Evolutionary conservation across 2,888 invertebrate genomes (phyloP).

Genomic region (Sisyra terminalis): DNA sequence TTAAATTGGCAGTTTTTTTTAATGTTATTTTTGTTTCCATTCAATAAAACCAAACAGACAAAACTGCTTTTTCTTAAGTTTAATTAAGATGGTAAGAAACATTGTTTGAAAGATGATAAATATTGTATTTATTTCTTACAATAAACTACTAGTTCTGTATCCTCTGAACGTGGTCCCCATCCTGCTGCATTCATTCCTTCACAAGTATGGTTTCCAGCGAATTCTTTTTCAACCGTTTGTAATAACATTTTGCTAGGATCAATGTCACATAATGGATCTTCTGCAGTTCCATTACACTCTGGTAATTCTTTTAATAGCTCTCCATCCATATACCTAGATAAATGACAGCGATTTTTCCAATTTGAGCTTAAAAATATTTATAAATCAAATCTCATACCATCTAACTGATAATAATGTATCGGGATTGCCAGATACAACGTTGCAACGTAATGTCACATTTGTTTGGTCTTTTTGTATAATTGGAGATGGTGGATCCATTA

Average conservation of each 20-base stretch:
- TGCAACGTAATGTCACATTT: conserved; percentile 70
- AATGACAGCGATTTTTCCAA: background rate
- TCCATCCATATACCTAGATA: conserved; percentile 58
- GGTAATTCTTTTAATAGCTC: conserved; percentile 70
- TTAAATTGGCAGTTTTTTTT: no score
- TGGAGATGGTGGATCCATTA: conserved; percentile 59
- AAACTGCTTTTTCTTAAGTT: no score
- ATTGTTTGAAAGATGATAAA: no score
- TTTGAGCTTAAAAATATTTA: conserved; percentile 5
- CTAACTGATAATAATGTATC: conserved; percentile 47
- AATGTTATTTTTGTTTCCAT: no score
- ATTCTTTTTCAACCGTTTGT: conserved; percentile 71
- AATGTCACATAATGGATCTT: conserved; percentile 58
- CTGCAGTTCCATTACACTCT: conserved; percentile 45
- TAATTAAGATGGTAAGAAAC: no score
- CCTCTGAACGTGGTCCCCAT: conserved; percentile 67
- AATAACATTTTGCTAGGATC: conserved; percentile 74
- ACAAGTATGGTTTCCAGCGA: conserved; percentile 90
- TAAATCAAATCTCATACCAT: conserved; percentile 6
- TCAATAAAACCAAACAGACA: no score
- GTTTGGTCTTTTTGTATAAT: conserved; percentile 61
- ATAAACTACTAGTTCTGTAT: conserved; percentile 63
- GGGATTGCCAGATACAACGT: conserved; percentile 68
- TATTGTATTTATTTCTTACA: conserved; percentile 36
- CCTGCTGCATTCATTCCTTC: conserved; percentile 78